Percentiles rank a stretch among this genome's conserved stretches.
phyloP scores from a whole-genome alignment of 2,113 vertebrate species.

The Craseonycteris thonglongyai region DNA sequence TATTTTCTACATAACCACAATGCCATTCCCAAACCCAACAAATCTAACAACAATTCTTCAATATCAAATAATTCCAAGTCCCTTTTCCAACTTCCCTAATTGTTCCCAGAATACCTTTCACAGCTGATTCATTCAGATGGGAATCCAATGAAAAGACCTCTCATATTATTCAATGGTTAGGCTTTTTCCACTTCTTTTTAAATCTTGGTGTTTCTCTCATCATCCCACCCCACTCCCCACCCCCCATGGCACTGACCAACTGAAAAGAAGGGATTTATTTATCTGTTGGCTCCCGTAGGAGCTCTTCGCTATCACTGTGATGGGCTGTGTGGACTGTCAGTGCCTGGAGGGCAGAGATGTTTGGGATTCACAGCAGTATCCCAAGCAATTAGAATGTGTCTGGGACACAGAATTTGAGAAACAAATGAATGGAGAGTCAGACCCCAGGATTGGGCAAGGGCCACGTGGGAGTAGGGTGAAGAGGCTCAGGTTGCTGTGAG shows the following conservation, averaged over 20 bases:
- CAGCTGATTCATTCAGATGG: not conserved
- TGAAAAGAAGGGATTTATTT: not conserved
- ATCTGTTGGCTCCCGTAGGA: not conserved
- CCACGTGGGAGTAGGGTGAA: not conserved
- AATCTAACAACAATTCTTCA: not conserved
- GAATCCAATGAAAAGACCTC: not conserved
- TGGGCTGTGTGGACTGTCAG: not conserved
- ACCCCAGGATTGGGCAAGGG: not conserved
- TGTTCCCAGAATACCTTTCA: not conserved
- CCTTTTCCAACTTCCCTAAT: not conserved
- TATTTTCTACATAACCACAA: not conserved
- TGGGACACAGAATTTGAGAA: not conserved
- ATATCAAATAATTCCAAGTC: not conserved
- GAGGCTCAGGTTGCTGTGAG: not conserved
- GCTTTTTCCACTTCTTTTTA: not conserved
- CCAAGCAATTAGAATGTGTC: not conserved
- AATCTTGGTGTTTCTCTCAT: not conserved
- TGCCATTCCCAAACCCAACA: not conserved
- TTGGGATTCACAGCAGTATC: not conserved
- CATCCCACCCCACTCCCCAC: no score
- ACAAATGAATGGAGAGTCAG: not conserved
- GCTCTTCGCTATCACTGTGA: not conserved
- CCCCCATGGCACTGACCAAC: not conserved
- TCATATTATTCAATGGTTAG: not conserved
- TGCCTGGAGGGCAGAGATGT: accelerated